These are phyloP conservation scores for Sthenelais limicola DNA, from an alignment of 2,888 invertebrate species.

Conservation along the genomic window DNA sequence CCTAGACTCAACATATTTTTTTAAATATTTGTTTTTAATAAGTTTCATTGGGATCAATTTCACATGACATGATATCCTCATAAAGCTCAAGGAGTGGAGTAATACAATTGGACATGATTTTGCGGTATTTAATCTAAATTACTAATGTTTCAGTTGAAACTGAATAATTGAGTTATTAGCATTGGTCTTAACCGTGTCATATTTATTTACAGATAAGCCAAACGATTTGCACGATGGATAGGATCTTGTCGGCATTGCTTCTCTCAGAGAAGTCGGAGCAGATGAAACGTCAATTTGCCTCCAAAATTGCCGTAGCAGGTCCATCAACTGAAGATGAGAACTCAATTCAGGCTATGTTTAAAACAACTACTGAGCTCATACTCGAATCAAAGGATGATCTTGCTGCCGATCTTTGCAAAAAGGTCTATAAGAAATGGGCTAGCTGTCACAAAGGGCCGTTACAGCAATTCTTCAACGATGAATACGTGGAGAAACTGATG, in stretches of 20 bases:
- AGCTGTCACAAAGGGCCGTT: conserved; percentile 14
- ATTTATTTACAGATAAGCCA: no score
- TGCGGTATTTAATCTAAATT: no score
- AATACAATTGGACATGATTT: no score
- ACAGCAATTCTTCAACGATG: conserved; percentile 6
- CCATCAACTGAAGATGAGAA: not conserved
- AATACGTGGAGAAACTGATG: conserved; percentile 5
- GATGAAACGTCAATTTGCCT: conserved; percentile 6
- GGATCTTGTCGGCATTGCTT: conserved; percentile 14
- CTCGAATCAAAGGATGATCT: conserved; percentile 13
- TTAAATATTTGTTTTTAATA: no score
- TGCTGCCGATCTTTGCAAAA: conserved; percentile 11
- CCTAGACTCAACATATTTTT: no score
- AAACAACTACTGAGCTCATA: conserved; percentile 26
- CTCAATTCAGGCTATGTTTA: conserved; percentile 13
- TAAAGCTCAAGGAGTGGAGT: no score
- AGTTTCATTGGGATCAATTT: no score
- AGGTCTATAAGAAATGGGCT: conserved; percentile 39
- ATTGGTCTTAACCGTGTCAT: no score
- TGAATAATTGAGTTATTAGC: no score
- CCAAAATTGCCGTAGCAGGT: conserved; percentile 1
- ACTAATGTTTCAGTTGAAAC: no score
- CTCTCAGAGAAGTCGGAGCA: conserved; percentile 22
- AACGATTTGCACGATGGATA: conserved; percentile 42
- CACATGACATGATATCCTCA: no score